Evolutionary conservation across 2,797 vertebrate genomes (phyloP), one percentile per base, ranked within the genome.

Genomic region (Gallinago solitaria): DNA sequence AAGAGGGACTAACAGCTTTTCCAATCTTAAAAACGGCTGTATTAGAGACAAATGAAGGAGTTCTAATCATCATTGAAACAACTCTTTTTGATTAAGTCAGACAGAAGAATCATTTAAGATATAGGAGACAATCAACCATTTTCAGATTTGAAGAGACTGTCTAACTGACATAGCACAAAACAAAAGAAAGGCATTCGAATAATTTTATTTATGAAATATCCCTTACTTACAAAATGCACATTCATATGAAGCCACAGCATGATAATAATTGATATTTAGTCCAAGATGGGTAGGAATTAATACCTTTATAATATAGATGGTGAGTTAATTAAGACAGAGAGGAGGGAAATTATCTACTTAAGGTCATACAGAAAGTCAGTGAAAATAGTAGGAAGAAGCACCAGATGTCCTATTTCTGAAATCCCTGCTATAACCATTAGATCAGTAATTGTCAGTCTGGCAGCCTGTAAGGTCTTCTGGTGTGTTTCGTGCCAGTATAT

Each of bases 41-140:
- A 59, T 90, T 93, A 68, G 57, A 80, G 80, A 90, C 41, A 95
- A 87, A 89, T 86, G 63, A 88, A 71, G 56, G 67, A 20, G n/a
- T 93, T 90, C 53, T 87, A 77, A 79, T 83, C 77, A 91, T 94
- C 75, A 82, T 12, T 90, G 93, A 90, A 93, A 35, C 51, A 93
- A 60, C 27, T 94, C 19, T 89, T 96, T 95, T 87, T 92, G 77
- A 90, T 91, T 94, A 93, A 92, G 71, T 92, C 70, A 83, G 86
- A 82, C 59, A 90, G 83, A 91, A 78, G 68, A 91, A 84, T 89
- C 4, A 5, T 90, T 84, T 87, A 92, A 92, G 60, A 75, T 71
- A 85, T 11, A 84, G 80, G 27, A 92, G 60, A 89, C 39, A 90
- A 87, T 80, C 67, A 65, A 75, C 67, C 45, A 77, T 59, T 48